Conservation (phyloP, 2,113 vertebrate species). For the Lagopus muta region DNA sequence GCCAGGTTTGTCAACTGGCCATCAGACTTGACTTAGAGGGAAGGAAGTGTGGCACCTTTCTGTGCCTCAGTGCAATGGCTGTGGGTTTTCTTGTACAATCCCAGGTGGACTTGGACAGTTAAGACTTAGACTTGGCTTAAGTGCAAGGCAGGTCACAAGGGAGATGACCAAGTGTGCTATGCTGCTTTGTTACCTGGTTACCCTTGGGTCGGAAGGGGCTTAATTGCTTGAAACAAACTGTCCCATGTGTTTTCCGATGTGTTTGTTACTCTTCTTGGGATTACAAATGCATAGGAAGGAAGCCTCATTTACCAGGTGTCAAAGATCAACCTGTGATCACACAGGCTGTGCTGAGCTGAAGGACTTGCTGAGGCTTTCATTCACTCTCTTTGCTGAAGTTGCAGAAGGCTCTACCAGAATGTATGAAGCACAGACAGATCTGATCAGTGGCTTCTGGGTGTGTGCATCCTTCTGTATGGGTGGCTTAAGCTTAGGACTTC, state of each 20-base stretch:
- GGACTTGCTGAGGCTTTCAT: neutral
- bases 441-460: neutral
- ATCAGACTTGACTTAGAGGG: neutral
- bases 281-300: neutral
- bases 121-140: neutral
- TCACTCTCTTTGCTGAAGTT: neutral
- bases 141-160: neutral
- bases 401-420: neutral
- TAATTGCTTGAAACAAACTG: neutral
- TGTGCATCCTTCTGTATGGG: neutral
- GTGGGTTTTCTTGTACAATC: neutral
- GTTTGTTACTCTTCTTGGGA: neutral
- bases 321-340: neutral
- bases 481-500: neutral
- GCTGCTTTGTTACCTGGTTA: neutral
- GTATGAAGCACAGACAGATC: neutral
- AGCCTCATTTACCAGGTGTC: neutral
- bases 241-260: neutral
- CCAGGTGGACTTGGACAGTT: neutral
- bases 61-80: neutral
- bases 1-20: neutral
- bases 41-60: neutral
- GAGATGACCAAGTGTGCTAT: neutral
- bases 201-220: neutral
- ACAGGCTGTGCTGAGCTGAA: neutral